Base-by-base conservation (phyloP, 2,797 vertebrate species). In the Schizopygopsis malacanthus region DNA sequence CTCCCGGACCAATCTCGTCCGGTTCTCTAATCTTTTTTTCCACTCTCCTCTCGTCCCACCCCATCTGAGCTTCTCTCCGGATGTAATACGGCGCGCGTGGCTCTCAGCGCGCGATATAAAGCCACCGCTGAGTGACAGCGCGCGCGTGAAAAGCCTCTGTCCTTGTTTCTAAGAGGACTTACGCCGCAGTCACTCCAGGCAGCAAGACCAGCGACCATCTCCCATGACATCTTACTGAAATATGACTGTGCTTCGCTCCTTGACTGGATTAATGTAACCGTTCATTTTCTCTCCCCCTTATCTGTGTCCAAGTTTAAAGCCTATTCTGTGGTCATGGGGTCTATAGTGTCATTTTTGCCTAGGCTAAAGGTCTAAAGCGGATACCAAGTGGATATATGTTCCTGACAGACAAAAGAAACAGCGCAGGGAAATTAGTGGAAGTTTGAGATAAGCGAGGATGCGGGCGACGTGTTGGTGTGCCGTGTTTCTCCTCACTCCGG, bases 341-440 rank as follows among this genome's bases (percentile, higher is more conserved):
- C 93, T 96, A 90, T 94, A 90, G 94, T 95, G 94, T 97, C 94
- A 92, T 95, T 95, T 94, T 93, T 94, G 90, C 91, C 94, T 92
- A 96, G 96, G 95, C 96, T 96, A 94, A 94, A 94, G 95, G 94
- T 94, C 94, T 97, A 95, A 97, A 95, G 94, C 93, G 94, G 95
- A 96, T 94, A 94, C 92, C 96, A 91, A 95, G 95, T 97, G 98
- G 97, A 98, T 98, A 95, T 98, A 98, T 99, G 98, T 92, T 96
- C 96, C 94, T 95, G 94, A 94, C 92, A 95, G 94, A 95, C 95
- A 94, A 95, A 92, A 93, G 92, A 93, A 92, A 90, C 92, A 96
- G 93, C 93, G 92, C 93, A 96, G 94, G 97, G 96, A 94, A 92
- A 94, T 91, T 94, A 91, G 94, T 91, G 96, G 96, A 98, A 97